Evolutionary conservation across 2,797 vertebrate species (phyloP).

Genomic region (Myotis findleyi): DNA sequence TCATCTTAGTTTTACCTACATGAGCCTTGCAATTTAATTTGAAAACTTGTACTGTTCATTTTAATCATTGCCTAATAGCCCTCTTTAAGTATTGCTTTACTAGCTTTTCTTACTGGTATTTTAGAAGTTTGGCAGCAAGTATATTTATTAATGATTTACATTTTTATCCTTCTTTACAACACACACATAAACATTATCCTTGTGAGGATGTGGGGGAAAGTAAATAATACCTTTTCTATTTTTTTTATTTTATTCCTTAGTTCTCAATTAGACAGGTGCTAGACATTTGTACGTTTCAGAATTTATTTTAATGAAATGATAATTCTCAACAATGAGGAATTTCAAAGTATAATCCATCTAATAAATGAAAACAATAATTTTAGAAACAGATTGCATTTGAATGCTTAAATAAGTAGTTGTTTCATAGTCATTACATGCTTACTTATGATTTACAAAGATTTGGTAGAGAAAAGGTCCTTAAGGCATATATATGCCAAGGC

Average conservation of each 20-base stretch:
- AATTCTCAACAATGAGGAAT: conserved; percentile 40
- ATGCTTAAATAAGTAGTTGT: conserved; percentile 36
- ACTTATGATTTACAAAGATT: conserved; percentile 26
- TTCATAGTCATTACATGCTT: conserved; percentile 33
- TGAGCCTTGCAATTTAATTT: not conserved
- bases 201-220: not conserved
- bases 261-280: conserved; percentile 62
- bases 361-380: conserved; percentile 61
- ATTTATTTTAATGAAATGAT: conserved; percentile 58
- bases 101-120: conserved; percentile 19
- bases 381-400: conserved; percentile 33
- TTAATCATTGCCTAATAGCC: not conserved
- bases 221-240: not conserved
- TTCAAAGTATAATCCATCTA: conserved; percentile 40
- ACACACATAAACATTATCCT: not conserved
- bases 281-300: conserved; percentile 31
- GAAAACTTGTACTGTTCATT: conserved; percentile 3
- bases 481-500: not conserved
- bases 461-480: conserved; percentile 13
- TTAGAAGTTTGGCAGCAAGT: conserved; percentile 50
- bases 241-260: conserved; percentile 49
- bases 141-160: conserved; percentile 30
- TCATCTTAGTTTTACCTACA: conserved; percentile 29
- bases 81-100: not conserved
- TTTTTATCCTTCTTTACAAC: conserved; percentile 27